Evolutionary conservation across 1,140 invertebrate species (phyloP).

Genomic region (Stratiolaelaps scimitus): DNA sequence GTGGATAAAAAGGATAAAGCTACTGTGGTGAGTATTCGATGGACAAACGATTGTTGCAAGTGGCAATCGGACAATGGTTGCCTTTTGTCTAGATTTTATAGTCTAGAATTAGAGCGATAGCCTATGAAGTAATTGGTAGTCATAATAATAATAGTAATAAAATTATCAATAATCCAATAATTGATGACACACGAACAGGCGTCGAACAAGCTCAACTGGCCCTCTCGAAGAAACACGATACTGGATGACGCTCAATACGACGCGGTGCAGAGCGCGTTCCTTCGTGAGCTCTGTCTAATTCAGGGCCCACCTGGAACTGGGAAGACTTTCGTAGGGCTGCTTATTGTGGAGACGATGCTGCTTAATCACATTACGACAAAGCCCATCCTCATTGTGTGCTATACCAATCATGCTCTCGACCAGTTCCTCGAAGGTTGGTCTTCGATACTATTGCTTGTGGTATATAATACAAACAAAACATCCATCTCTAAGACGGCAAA

Average conservation of each 20-base stretch:
- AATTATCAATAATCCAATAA: background rate
- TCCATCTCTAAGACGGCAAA: no score
- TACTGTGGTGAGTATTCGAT: background rate
- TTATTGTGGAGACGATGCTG: slow-evolving; percentile 33
- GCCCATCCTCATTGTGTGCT: slow-evolving; percentile 45
- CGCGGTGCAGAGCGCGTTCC: slow-evolving; percentile 41
- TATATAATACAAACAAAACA: no score
- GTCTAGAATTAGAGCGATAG: no score
- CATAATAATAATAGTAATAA: background rate
- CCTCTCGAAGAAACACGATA: slow-evolving; percentile 13
- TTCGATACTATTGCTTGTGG: no score
- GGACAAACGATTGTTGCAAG: no score
- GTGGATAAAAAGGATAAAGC: background rate
- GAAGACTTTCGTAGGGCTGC: slow-evolving; percentile 38
- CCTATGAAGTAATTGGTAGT: no score
- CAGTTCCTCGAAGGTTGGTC: slow-evolving; percentile 45
- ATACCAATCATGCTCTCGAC: slow-evolving; percentile 47
- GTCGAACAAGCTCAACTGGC: background rate
- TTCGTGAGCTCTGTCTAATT: slow-evolving; percentile 43
- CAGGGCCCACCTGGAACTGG: slow-evolving; percentile 43
- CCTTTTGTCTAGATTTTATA: no score
- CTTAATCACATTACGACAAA: slow-evolving; percentile 16
- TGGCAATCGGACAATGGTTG: no score
- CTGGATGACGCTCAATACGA: slow-evolving; percentile 42
- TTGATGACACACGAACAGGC: background rate